Evolutionary conservation across 1,140 invertebrate species (phyloP).

Genomic region (Caerostris darwini): DNA sequence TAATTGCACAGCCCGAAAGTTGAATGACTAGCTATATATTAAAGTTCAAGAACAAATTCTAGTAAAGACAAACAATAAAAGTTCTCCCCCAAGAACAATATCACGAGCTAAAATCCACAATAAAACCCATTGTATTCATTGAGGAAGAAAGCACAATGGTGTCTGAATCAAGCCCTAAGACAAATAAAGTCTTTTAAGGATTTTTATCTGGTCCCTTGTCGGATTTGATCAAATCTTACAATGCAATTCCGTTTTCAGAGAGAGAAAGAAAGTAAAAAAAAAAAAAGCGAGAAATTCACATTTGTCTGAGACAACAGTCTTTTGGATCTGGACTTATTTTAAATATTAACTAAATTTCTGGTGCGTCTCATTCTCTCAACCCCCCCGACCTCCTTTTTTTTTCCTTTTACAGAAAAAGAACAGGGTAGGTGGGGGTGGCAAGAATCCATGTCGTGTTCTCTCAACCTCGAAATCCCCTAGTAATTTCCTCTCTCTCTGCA

Average conservation of each 20-base stretch:
- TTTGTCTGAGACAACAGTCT: constrained; percentile 3
- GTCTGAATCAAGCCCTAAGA: not conserved
- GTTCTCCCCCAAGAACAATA: not conserved
- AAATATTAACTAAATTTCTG: constrained; percentile 61
- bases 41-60: not conserved
- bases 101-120: not conserved
- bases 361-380: too few species aligned
- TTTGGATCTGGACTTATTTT: constrained; percentile 54
- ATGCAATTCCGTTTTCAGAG: not conserved
- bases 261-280: not conserved
- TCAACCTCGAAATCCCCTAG: constrained; percentile 44
- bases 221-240: constrained; percentile 35
- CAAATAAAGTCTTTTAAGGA: not conserved
- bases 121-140: not conserved
- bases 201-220: constrained; percentile 26
- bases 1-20: too few species aligned
- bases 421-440: too few species aligned
- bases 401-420: not conserved
- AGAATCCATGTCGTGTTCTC: constrained; percentile 24
- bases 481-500: constrained; percentile 30
- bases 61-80: not conserved
- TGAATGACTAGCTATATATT: too few species aligned
- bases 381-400: not conserved
- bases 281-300: not conserved
- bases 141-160: not conserved